A percentile compares a stretch with the other conserved stretches of the same genome.
Evolutionary conservation across 2,113 vertebrate species (phyloP).

Genomic region (Aegithalos caudatus): DNA sequence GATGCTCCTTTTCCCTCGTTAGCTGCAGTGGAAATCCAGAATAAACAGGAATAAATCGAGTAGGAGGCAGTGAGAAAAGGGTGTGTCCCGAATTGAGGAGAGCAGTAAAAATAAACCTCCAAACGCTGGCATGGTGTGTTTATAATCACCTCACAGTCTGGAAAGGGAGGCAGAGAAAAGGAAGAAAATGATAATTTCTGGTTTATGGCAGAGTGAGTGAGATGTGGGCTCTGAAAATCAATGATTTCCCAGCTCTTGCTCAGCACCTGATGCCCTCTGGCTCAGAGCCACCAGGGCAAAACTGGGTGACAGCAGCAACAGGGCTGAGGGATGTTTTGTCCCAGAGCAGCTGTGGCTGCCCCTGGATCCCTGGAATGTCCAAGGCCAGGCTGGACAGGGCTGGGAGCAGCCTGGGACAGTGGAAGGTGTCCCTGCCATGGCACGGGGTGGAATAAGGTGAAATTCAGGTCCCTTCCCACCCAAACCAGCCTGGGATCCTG

Average conservation of each 20-base stretch:
- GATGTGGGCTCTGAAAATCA: neutral
- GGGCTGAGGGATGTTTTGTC: neutral
- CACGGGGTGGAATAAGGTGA: rapidly evolving
- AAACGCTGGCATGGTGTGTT: rapidly evolving
- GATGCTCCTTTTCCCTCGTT: neutral
- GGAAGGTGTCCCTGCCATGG: neutral
- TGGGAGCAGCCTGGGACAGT: neutral
- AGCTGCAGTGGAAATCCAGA: neutral
- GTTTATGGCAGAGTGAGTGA: neutral
- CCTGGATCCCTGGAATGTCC: neutral
- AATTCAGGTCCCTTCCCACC: neutral
- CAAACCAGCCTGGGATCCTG: neutral
- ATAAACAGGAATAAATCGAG: neutral
- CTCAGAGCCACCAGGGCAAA: neutral
- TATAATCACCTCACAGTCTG: neutral
- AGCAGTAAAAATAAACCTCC: neutral
- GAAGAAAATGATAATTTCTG: neutral
- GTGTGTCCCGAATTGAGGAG: neutral
- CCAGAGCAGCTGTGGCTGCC: neutral
- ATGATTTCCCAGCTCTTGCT: neutral
- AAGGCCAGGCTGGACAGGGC: neutral
- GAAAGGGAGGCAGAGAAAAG: neutral
- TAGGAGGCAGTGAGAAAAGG: neutral
- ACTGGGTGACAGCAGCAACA: neutral
- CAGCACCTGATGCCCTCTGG: neutral